Evolutionary conservation across 1,140 invertebrate species (phyloP), one percentile per base, ranked within the genome.

Genomic region (Conopomorpha cramerella): DNA sequence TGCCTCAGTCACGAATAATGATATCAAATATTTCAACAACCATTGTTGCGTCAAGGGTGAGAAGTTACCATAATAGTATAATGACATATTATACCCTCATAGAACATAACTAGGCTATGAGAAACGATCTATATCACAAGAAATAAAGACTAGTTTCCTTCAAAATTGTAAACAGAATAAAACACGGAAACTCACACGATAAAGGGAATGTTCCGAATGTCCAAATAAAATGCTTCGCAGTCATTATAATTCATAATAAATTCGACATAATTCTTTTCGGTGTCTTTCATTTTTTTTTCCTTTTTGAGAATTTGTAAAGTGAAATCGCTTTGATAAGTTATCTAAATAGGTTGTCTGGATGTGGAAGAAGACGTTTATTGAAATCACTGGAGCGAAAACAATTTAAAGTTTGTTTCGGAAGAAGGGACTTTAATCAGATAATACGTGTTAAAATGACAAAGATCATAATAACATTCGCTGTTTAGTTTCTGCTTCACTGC

Each of bases 51-150:
- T 74, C 70, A 74, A 68, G 66, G 70, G 63, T 74, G 70, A 70
- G 67, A 66, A 68, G 67, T 58, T 72, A 66, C 63, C 55, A 68
- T 76, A 76, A 76, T 76, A 71, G 62, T 68, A 60, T 76, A 72
- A 76, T 76, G 67, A 72, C 53, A 51, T 62, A 72, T 70, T 68
- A 64, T 64, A n/a, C n/a, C n/a, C n/a, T n/a, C n/a, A n/a, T n/a
- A n/a, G n/a, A n/a, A n/a, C n/a, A n/a, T n/a, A n/a, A n/a, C n/a
- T n/a, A n/a, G n/a, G n/a, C n/a, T n/a, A n/a, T n/a, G n/a, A n/a
- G n/a, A n/a, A n/a, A n/a, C n/a, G n/a, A n/a, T n/a, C n/a, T n/a
- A n/a, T n/a, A n/a, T n/a, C n/a, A n/a, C n/a, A n/a, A n/a, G n/a
- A n/a, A n/a, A n/a, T n/a, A n/a, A n/a, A n/a, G n/a, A n/a, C n/a